A percentile compares a stretch with the other conserved stretches of the same genome.
Evolutionary conservation across 1,140 invertebrate genomes (phyloP).

Genomic region (Heterodera schachtii): DNA sequence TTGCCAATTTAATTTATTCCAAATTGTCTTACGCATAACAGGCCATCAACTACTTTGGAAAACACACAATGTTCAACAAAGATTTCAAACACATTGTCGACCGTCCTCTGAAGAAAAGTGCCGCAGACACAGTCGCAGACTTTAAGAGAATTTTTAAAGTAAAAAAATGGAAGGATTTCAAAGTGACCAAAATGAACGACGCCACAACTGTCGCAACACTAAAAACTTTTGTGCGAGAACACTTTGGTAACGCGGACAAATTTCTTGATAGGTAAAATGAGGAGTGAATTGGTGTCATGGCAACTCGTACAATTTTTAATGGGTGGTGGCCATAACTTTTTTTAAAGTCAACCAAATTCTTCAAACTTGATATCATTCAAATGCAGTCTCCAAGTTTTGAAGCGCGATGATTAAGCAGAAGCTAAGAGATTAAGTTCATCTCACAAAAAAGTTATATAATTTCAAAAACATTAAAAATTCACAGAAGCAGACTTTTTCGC

Average conservation of each 20-base stretch:
- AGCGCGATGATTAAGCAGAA: no score
- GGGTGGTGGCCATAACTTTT: no score
- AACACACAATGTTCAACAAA: background rate
- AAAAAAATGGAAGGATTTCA: constrained; percentile 7
- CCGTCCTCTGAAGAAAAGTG: constrained; percentile 73
- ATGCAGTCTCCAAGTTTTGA: no score
- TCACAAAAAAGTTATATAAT: no score
- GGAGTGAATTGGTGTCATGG: background rate
- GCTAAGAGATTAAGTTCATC: no score
- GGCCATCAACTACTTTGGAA: constrained; percentile 18
- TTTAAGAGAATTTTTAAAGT: constrained; percentile 21
- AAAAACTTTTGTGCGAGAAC: constrained; percentile 45
- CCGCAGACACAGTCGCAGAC: constrained; percentile 38
- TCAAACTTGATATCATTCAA: no score
- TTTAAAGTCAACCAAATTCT: no score
- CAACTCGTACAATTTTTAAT: no score
- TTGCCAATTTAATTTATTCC: no score
- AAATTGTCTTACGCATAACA: background rate
- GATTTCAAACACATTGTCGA: constrained; percentile 89
- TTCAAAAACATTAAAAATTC: no score
- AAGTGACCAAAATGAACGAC: constrained; percentile 11
- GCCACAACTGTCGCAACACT: constrained; percentile 33
- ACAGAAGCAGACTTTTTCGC: no score
- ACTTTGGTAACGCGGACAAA: constrained; percentile 56
- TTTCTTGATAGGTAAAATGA: constrained; percentile 43